Evolutionary conservation across 2,888 invertebrate species (phyloP), one percentile per base, ranked within the genome.

Genomic region (Chrysotoxum bicinctum): DNA sequence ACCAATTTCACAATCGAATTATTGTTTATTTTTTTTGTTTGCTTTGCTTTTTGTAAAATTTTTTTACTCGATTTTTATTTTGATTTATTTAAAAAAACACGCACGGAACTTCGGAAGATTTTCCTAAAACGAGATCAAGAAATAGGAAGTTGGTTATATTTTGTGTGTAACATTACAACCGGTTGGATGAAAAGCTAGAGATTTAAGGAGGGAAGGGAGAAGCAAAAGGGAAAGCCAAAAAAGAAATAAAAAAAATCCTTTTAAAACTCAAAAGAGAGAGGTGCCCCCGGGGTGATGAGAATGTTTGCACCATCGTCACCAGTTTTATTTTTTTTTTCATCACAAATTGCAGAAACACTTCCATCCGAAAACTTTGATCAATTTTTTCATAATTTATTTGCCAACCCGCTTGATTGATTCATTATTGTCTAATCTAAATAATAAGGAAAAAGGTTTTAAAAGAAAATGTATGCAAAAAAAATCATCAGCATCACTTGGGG

Each of bases 1-100:
- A 58, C 83, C 56, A 81, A 45, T 54, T 85, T 81, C 85, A 85
- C 81, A 77, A 77, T 76, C 45, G 68, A 68, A 76, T 62, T 60
- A 16, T 43, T 74, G 40, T 56, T 70, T 50, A 50, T 48, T 32
- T 50, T 14, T 21, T 21, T 52, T 56, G 19, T 68, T 43, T 40
- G 45, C 3, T 52, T 68, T 66, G 14, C 5, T 30, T 32, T 23
- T 60, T 54, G 5, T 26, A 12, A 5, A 16, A 9, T 37, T 37
- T 30, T 16, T 5, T 50, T 69, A n/a, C 7, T 70, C 45, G 56
- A 58, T 75, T 50, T 64, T 56, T 48, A 68, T 72, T 19, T 50
- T 32, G 32, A 52, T 43, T 62, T 23, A 60, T 77, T 45, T 48
- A 64, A 32, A 76, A n/a, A 26, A 64, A 81, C 66, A 62, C 45